These are phyloP conservation scores for Drosophila lutescens DNA, from an alignment of 2,888 invertebrate genomes.

Conservation along the genomic window DNA sequence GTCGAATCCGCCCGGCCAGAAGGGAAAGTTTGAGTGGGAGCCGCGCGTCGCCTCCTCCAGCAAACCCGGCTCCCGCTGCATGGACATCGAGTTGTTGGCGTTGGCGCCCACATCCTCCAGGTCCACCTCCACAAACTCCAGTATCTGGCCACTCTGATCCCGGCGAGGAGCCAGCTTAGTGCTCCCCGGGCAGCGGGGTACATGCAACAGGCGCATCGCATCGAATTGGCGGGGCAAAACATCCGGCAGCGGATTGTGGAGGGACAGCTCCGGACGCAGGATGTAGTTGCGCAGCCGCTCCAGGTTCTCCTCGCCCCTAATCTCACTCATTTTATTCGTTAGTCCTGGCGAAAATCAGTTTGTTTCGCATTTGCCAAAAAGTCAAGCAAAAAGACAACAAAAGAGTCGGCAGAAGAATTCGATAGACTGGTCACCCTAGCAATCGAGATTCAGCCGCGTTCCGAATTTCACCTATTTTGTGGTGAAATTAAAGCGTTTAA, in stretches of 20 bases:
- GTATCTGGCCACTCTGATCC: conserved; percentile 91
- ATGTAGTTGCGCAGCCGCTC: conserved; percentile 79
- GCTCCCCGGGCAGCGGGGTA: conserved; percentile 77
- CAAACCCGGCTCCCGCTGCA: conserved; percentile 91
- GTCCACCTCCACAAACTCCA: conserved; percentile 88
- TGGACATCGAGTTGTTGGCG: conserved; percentile 91
- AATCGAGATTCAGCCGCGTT: not conserved
- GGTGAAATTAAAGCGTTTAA: no score
- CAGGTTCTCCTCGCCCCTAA: conserved; percentile 56
- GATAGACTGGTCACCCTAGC: conserved; percentile 16
- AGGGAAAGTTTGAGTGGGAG: conserved; percentile 92
- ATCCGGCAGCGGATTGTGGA: conserved; percentile 82
- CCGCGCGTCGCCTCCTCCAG: conserved; percentile 89
- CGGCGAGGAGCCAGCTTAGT: conserved; percentile 85
- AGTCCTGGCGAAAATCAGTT: not conserved
- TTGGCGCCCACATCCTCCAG: conserved; percentile 87
- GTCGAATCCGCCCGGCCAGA: conserved; percentile 94
- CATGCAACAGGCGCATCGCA: conserved; percentile 74
- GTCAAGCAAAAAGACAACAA: not conserved
- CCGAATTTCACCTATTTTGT: not conserved
- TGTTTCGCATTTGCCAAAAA: conserved; percentile 17
- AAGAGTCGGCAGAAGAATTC: not conserved
- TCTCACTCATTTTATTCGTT: conserved; percentile 39
- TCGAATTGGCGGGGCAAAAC: conserved; percentile 78
- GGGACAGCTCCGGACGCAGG: conserved; percentile 80